phyloP scores from a whole-genome alignment of 2,797 vertebrate genomes.

The Neoniphon sammara region DNA sequence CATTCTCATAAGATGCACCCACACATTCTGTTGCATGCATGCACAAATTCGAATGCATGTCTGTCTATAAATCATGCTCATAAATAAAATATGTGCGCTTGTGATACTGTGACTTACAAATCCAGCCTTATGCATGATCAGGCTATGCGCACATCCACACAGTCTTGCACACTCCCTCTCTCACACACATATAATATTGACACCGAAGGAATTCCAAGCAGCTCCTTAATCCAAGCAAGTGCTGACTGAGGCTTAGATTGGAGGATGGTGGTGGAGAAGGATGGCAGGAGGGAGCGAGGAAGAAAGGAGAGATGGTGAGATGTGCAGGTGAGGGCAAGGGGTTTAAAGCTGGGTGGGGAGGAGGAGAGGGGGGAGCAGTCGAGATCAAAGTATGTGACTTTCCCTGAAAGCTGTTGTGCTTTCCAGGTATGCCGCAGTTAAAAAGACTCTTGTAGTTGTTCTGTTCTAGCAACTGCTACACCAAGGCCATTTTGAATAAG shows the following conservation, averaged over 20 bases:
- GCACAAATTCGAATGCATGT: conserved; percentile 17
- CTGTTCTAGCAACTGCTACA: neutral
- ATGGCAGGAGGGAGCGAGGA: conserved; percentile 5
- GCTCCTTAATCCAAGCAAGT: conserved; percentile 78
- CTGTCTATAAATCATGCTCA: neutral
- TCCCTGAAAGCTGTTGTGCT: conserved; percentile 18
- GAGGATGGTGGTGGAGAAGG: conserved; percentile 40
- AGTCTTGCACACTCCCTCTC: neutral
- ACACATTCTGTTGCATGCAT: conserved; percentile 17
- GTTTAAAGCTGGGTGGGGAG: conserved; percentile 46
- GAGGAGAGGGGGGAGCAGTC: conserved; percentile 3
- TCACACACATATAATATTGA: conserved; percentile 41
- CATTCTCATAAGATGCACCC: conserved; percentile 15
- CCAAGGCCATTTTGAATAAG: conserved; percentile 12
- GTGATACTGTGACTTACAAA: conserved; percentile 8
- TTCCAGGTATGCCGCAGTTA: conserved; percentile 41
- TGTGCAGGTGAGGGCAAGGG: conserved; percentile 64
- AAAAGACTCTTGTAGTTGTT: neutral
- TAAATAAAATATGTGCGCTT: conserved; percentile 19
- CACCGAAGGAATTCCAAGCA: conserved; percentile 81
- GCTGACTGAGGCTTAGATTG: conserved; percentile 78
- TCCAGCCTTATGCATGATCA: conserved; percentile 3
- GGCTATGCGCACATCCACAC: conserved; percentile 10
- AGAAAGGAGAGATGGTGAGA: conserved; percentile 64
- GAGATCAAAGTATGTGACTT: conserved; percentile 34